Percentiles rank a stretch among this genome's conserved stretches.
Evolutionary conservation across 1,140 invertebrate species (phyloP).

Genomic region (Bursaphelenchus mucronatus): DNA sequence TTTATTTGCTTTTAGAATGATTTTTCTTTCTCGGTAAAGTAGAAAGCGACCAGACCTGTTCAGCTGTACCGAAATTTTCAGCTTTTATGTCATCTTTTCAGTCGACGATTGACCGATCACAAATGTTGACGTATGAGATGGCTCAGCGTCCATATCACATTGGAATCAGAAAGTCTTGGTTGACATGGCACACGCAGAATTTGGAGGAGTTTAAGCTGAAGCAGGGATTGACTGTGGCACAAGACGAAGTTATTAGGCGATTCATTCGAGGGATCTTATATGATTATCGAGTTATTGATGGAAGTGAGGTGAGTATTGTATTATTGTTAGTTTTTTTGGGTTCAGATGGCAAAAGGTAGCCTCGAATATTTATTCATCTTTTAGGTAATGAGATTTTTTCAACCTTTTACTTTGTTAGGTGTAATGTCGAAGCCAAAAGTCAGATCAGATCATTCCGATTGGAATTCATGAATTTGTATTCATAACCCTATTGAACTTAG

Average conservation of each 20-base stretch:
- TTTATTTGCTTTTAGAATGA: too few species aligned
- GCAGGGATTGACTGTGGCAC: slow-evolving; percentile 48
- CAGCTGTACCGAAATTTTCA: neutral
- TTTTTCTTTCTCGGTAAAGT: too few species aligned
- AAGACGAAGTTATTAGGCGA: slow-evolving; percentile 58
- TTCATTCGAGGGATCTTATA: slow-evolving; percentile 58
- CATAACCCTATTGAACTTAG: too few species aligned
- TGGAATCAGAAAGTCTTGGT: slow-evolving; percentile 55
- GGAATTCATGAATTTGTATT: too few species aligned
- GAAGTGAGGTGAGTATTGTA: slow-evolving; percentile 46
- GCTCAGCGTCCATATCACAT: slow-evolving; percentile 52
- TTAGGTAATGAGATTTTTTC: too few species aligned
- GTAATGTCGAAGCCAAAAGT: too few species aligned
- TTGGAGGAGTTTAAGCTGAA: slow-evolving; percentile 57
- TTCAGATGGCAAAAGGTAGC: neutral
- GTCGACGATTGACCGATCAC: slow-evolving; percentile 41
- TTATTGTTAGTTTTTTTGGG: slow-evolving; percentile 19
- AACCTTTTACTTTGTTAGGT: too few species aligned
- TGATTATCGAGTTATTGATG: slow-evolving; percentile 43
- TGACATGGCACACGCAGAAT: slow-evolving; percentile 59
- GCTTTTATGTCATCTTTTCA: slow-evolving; percentile 20
- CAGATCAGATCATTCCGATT: too few species aligned
- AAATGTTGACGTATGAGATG: slow-evolving; percentile 59
- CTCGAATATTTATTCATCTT: too few species aligned
- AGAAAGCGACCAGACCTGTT: too few species aligned